Evolutionary conservation across 2,113 vertebrate genomes (phyloP), one percentile per base, ranked within the genome.

Genomic region (Puntigrus tetrazona): DNA sequence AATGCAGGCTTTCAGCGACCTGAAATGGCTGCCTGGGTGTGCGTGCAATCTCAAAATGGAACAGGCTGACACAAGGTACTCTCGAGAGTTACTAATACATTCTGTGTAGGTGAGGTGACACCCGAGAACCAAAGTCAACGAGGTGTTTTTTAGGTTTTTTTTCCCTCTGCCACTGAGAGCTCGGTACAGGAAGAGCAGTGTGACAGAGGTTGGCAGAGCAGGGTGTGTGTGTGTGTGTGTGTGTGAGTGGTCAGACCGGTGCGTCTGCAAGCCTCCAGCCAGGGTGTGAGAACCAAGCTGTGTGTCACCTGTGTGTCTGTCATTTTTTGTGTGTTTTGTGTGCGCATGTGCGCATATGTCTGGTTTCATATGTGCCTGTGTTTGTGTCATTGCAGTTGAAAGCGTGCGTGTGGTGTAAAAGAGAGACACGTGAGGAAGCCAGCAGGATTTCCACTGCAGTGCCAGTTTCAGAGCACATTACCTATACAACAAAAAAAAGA

Each of bases 181-280:
- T 80, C 45, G 9, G 65, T 81, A 79, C 86, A 63, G 82, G 82
- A 81, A 85, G 50, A 61, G 84, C 73, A 81, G 63, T 88, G 85
- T 89, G 88, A 89, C 89, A 88, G 87, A 90, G 87, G 91, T 90
- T 87, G 59, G 67, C 76, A 87, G 86, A 77, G 85, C 85, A 86
- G 88, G 86, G 91, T 89, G 88, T 77, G 87, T 76, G 77, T 55
- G 91, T 89, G 88, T 77, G 87, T 76, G 78, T 72, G 59, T 72
- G 76, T 61, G 67, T 67, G 90, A 92, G 94, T 88, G 10, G 93
- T 91, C 87, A 63, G 93, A 95, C 94, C 93, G 90, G 94, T 94
- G 91, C 70, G 82, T 91, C 94, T 83, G 85, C 92, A 92, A 92
- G 86, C 86, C 91, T 88, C 52, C 52, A 87, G 81, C 63, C 80